Percentiles rank a stretch among this genome's conserved stretches.
Conservation (phyloP, 1,140 invertebrate genomes). For the Tetragonula clypearis region DNA sequence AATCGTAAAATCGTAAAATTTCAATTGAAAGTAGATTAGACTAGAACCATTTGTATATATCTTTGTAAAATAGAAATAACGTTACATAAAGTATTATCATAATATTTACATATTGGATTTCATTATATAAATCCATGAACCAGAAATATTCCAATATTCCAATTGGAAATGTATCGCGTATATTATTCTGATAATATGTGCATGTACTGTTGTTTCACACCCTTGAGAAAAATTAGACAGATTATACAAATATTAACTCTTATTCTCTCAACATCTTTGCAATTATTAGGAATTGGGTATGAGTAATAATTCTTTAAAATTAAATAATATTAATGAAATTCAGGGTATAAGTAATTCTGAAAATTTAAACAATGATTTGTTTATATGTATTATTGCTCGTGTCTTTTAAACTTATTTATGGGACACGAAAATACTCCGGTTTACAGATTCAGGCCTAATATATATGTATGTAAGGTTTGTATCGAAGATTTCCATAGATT, state of each 20-base stretch:
- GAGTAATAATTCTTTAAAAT: too few relatives aligned
- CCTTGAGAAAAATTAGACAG: neutral
- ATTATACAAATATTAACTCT: neutral
- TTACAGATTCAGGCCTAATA: too few relatives aligned
- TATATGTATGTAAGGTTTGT: too few relatives aligned
- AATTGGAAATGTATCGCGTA: neutral
- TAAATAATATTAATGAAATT: too few relatives aligned
- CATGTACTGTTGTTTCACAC: neutral
- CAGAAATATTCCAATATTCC: neutral
- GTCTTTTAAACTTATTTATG: too few relatives aligned
- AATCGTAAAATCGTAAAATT: neutral
- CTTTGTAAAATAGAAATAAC: neutral
- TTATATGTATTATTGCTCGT: too few relatives aligned
- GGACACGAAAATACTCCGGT: too few relatives aligned
- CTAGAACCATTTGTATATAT: neutral
- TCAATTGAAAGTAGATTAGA: neutral
- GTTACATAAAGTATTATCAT: neutral
- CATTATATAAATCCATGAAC: neutral
- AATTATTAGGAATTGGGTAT: too few relatives aligned
- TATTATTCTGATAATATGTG: neutral
- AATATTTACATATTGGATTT: neutral
- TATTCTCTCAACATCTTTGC: too few relatives aligned
- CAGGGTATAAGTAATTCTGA: too few relatives aligned
- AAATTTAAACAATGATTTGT: too few relatives aligned
- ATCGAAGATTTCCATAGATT: neutral